Evolutionary conservation across 2,113 vertebrate genomes (phyloP), one percentile per base, ranked within the genome.

Genomic region (Neolamprologus fasciatus): DNA sequence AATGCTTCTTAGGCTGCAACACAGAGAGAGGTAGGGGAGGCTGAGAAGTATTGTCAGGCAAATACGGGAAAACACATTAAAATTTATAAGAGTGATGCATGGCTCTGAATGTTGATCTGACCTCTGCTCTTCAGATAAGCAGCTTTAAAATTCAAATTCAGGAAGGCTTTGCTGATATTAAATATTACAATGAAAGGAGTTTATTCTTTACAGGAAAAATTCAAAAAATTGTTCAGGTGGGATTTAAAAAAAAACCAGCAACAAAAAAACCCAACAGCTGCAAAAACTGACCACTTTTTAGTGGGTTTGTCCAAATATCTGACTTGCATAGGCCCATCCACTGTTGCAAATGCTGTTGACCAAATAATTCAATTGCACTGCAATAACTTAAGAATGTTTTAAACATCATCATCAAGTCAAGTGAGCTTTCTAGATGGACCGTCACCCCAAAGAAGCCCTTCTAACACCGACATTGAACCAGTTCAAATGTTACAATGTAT

Each of bases 161-260:
- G 13, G 37, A 21, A 71, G 5, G 23, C 9, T 45, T 3, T 76
- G 21, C 21, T 76, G 26, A 11, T 76, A 76, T 76, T 47, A 50
- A 73, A 0, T 50, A 7, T 28, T 50, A 45, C 16, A 12, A 19
- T 5, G 2, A 78, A 47, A 31, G 16, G 42, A 31, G 6, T 31
- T 19, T 31, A 28, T 76, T 76, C 42, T 73, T 2, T 47, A 76
- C 23, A 7, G 9, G 23, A 10, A 76, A 47, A 47, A 47, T 8
- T 26, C 23, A 11, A 68, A 40, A 13, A 2, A n/a, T n/a, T n/a
- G n/a, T 23, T 71, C 37, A 71, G n/a, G n/a, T 40, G 12, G 33
- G 10, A 8, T 66, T 66, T 10, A 0, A 1, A 2, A 2, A 8
- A n/a, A 13, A 12, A n/a, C n/a, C 61, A 8, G 6, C 17, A 37